A percentile compares a stretch with the other conserved stretches of the same genome.
These are phyloP conservation scores for Copidosoma floridanum DNA, from an alignment of 1,140 invertebrate species.

Conservation along the genomic window DNA sequence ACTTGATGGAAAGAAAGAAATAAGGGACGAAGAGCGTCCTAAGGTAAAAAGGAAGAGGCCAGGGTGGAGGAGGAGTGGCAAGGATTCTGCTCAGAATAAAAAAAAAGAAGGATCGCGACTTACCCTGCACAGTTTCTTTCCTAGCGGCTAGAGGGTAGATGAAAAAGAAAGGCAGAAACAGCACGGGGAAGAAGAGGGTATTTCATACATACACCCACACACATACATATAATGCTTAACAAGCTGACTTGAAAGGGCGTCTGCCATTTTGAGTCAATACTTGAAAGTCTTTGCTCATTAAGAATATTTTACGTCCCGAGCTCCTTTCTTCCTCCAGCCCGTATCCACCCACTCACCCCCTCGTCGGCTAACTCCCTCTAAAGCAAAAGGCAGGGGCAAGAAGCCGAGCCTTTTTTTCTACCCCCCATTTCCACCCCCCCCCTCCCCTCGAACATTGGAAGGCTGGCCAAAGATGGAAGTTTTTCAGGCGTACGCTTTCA, in stretches of 20 bases:
- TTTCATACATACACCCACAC: too few species aligned
- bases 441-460: too few species aligned
- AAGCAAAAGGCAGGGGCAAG: too few species aligned
- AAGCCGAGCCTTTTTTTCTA: too few species aligned
- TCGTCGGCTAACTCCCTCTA: too few species aligned
- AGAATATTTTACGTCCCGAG: slow-evolving; percentile 52
- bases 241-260: slow-evolving; percentile 54
- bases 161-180: not conserved
- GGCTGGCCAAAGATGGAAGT: slow-evolving; percentile 38
- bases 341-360: slow-evolving; percentile 22
- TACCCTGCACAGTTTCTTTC: too few species aligned
- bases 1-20: too few species aligned
- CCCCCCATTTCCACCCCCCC: not conserved
- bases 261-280: slow-evolving; percentile 56
- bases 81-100: not conserved
- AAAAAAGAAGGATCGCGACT: not conserved
- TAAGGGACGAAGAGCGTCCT: not conserved
- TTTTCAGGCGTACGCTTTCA: slow-evolving; percentile 39
- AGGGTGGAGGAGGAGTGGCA: not conserved
- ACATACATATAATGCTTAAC: slow-evolving; percentile 48
- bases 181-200: not conserved
- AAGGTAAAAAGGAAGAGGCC: not conserved
- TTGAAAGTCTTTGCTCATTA: slow-evolving; percentile 57
- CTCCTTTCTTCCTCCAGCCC: slow-evolving; percentile 20
- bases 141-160: not conserved